A percentile compares a stretch with the other conserved stretches of the same genome.
Evolutionary conservation across 1,140 invertebrate genomes (phyloP).

Genomic region (Heliconius congener): DNA sequence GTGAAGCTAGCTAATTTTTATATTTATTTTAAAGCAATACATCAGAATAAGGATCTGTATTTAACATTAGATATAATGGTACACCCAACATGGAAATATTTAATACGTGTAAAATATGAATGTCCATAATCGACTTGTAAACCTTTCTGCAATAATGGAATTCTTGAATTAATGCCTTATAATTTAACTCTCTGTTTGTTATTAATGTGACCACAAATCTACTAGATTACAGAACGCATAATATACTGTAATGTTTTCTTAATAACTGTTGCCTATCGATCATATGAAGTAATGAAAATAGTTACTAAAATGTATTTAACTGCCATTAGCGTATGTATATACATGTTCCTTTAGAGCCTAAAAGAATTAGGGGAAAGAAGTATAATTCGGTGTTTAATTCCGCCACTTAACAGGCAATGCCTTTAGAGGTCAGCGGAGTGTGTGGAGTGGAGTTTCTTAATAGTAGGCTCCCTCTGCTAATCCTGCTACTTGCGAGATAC

Average conservation of each 20-base stretch:
- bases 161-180: constrained; percentile 31
- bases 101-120: constrained; percentile 23
- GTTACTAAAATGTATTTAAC: not conserved
- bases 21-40: no score
- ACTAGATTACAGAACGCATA: constrained; percentile 20
- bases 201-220: constrained; percentile 32
- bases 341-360: no score
- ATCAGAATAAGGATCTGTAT: not conserved
- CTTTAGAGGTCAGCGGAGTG: no score
- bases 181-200: constrained; percentile 25
- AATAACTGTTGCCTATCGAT: constrained; percentile 18
- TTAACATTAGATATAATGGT: constrained; percentile 3
- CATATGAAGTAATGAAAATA: not conserved
- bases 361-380: no score
- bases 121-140: constrained; percentile 33
- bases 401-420: no score
- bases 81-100: not conserved
- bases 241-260: constrained; percentile 18
- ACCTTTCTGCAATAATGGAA: constrained; percentile 41
- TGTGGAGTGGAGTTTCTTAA: no score
- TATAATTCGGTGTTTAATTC: no score
- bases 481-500: no score
- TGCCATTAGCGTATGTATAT: no score
- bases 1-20: not conserved
- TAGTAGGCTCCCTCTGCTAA: no score